Evolutionary conservation across 1,140 invertebrate genomes (phyloP).

Genomic region (Triops cancriformis): DNA sequence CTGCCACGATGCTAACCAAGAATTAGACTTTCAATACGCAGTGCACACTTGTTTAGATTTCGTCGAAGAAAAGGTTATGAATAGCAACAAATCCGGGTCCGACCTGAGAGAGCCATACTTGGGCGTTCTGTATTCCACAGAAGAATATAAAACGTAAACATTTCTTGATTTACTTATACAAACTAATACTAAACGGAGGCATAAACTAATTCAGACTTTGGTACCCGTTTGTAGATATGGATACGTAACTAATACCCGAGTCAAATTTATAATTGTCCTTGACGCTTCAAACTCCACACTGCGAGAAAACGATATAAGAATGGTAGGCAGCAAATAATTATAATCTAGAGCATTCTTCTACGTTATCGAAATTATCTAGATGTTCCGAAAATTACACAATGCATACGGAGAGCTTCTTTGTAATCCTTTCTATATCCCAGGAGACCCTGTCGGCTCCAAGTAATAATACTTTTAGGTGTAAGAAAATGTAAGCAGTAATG

Average conservation of each 20-base stretch:
- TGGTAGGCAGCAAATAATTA: conserved; percentile 48
- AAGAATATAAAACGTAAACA: conserved; percentile 91
- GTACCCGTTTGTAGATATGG: conserved; percentile 70
- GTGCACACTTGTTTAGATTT: conserved; percentile 90
- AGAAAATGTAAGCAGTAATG: neutral
- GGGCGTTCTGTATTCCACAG: conserved; percentile 84
- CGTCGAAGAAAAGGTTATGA: conserved; percentile 75
- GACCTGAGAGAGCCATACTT: conserved; percentile 81
- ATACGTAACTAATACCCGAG: conserved; percentile 94
- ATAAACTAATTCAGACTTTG: too few relatives aligned
- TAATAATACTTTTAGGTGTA: conserved; percentile 40
- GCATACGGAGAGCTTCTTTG: conserved; percentile 86
- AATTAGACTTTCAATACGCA: conserved; percentile 83
- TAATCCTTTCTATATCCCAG: conserved; percentile 89
- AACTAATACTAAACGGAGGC: too few relatives aligned
- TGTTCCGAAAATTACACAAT: conserved; percentile 80
- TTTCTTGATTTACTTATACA: conserved; percentile 33
- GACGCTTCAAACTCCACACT: conserved; percentile 78
- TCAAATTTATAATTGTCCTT: conserved; percentile 91
- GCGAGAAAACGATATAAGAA: conserved; percentile 88
- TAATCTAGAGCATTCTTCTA: conserved; percentile 19
- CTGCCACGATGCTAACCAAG: conserved; percentile 58
- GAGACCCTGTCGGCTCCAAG: conserved; percentile 70
- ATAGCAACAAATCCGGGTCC: conserved; percentile 24
- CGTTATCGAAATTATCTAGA: conserved; percentile 46